Base-by-base conservation (phyloP, 2,888 invertebrate species). In the Keiferia lycopersicella region DNA sequence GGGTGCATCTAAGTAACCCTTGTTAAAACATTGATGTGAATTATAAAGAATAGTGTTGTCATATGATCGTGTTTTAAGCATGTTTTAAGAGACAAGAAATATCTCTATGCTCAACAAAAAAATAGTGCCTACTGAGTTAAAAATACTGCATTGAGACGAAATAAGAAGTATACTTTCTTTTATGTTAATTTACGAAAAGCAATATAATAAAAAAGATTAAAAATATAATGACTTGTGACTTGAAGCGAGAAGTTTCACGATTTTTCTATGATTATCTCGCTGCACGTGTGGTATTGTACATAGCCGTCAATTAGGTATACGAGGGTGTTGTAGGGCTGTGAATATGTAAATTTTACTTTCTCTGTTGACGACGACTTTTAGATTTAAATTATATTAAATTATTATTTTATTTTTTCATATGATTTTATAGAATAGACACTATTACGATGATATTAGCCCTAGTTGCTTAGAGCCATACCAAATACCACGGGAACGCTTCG, bases 261-360 rank as follows among this genome's bases (percentile, higher is more conserved):
- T 34, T 26, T 26, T n/a, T 30, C 22, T 22, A 7, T 26, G 1
- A 16, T 56, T 26, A 1, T 56, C 26, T 56, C 16, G 34, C 56
- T 56, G n/a, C 12, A 34, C 8, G 56, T 30, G 30, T 22, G n/a
- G 16, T 56, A 22, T 75, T 80, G 77, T 74, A 82, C 76, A 82
- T 77, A 72, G 69, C 68, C 66, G 74, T 76, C 71, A 76, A 75
- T 75, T 75, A 69, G 74, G 65, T 69, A 69, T 73, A 75, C 72
- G 66, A 66, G 78, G 78, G 80, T 77, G 83, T 81, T 78, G 82
- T 82, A 85, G 83, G 88, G 89, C 89, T 89, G 89, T 90, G 89
- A 89, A 86, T 85, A 83, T 86, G 80, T 86, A 83, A 74, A 83
- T 79, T 76, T 75, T 74, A 77, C 70, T 74, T 74, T 71, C 74